Conservation (phyloP, 2,888 invertebrate genomes). For the Brenthis hecate region DNA sequence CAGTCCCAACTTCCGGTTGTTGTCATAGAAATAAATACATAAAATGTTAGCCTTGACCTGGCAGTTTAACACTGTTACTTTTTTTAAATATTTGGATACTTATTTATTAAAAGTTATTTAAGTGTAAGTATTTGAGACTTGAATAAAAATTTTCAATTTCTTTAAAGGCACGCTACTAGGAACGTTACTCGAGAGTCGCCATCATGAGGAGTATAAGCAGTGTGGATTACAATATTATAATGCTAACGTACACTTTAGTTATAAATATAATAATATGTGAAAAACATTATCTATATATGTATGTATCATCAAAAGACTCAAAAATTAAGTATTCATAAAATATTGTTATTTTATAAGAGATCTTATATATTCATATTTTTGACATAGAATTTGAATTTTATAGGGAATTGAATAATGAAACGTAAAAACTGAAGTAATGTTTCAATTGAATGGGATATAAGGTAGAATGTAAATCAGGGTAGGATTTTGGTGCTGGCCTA, state of each 20-base stretch:
- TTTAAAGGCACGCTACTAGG: conserved; percentile 20
- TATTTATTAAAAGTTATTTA: background rate
- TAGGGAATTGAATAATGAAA: too few species aligned
- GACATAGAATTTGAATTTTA: conserved; percentile 1
- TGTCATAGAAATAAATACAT: too few species aligned
- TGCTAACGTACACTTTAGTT: background rate
- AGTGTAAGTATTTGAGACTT: background rate
- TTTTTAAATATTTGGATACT: too few species aligned
- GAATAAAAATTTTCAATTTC: conserved; percentile 3
- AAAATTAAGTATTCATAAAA: too few species aligned
- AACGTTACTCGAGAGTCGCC: background rate
- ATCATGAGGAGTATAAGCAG: conserved; percentile 1
- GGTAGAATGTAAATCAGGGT: conserved; percentile 53
- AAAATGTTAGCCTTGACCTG: too few species aligned
- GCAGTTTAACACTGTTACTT: too few species aligned
- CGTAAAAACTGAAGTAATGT: background rate
- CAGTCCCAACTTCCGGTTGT: too few species aligned
- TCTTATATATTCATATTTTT: conserved; percentile 3
- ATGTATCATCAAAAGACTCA: background rate
- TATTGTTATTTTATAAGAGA: too few species aligned
- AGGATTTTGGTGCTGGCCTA: conserved; percentile 59
- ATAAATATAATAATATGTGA: background rate
- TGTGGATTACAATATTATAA: background rate
- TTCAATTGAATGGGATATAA: background rate
- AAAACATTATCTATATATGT: background rate